Conservation (phyloP, 2,113 vertebrate genomes). For the Eolophus roseicapilla region DNA sequence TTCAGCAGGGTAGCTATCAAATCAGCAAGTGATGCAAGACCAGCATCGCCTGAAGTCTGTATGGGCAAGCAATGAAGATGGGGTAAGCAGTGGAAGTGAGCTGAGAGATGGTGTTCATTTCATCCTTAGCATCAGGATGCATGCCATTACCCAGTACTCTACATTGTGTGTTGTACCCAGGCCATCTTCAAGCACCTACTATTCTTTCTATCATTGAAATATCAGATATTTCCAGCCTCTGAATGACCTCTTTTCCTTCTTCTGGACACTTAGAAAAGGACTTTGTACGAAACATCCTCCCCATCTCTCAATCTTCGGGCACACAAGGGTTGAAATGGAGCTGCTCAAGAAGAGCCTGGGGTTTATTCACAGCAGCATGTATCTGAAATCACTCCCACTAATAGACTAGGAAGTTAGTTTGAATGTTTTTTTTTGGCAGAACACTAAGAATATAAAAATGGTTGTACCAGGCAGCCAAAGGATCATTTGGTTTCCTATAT, state of each 20-base stretch:
- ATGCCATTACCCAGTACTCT: not conserved
- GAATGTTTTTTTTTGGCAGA: not conserved
- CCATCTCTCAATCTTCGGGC: not conserved
- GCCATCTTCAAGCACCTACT: not conserved
- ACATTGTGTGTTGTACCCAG: fast-evolving
- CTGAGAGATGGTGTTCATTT: not conserved
- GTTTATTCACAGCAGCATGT: not conserved
- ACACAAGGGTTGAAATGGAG: not conserved
- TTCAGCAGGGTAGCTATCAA: not conserved
- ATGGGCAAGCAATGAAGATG: fast-evolving
- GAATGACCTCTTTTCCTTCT: not conserved
- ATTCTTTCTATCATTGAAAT: not conserved
- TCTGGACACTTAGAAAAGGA: not conserved
- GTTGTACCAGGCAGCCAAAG: not conserved
- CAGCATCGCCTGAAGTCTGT: not conserved
- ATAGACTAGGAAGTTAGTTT: not conserved
- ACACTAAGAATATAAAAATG: not conserved
- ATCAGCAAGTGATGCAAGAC: not conserved
- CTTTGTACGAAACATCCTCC: fast-evolving
- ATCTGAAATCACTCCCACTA: not conserved
- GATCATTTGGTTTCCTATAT: not conserved
- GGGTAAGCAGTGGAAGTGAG: not conserved
- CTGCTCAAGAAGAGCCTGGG: not conserved
- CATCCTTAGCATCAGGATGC: not conserved
- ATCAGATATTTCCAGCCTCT: not conserved